Evolutionary conservation across 1,140 invertebrate genomes (phyloP).

Genomic region (Drosophila mauritiana): DNA sequence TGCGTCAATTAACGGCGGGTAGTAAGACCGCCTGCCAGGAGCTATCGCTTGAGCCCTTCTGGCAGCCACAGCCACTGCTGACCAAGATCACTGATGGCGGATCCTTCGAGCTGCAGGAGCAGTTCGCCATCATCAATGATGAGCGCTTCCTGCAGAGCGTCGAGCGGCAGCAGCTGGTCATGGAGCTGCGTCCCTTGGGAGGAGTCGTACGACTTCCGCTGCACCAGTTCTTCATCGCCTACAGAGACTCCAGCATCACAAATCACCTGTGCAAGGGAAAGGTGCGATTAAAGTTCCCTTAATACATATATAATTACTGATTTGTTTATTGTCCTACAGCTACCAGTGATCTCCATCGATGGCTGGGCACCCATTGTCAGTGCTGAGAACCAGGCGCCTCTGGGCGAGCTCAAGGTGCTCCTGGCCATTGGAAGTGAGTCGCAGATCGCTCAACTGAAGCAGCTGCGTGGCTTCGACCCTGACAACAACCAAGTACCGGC

Average conservation of each 20-base stretch:
- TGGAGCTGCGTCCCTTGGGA: slow-evolving; percentile 86
- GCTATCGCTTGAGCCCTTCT: slow-evolving; percentile 72
- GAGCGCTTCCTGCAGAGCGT: slow-evolving; percentile 86
- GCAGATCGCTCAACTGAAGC: slow-evolving; percentile 87
- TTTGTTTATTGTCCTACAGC: slow-evolving; percentile 63
- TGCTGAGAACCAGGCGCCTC: slow-evolving; percentile 81
- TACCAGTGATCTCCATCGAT: slow-evolving; percentile 87
- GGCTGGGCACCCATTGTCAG: slow-evolving; percentile 86
- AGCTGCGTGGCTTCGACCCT: slow-evolving; percentile 84
- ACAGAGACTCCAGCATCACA: slow-evolving; percentile 86
- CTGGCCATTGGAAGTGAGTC: slow-evolving; percentile 87
- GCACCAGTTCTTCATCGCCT: slow-evolving; percentile 87
- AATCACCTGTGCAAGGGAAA: slow-evolving; percentile 85
- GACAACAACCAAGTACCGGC: slow-evolving; percentile 43
- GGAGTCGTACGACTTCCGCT: slow-evolving; percentile 86
- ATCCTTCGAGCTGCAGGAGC: slow-evolving; percentile 79
- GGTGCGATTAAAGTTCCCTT: slow-evolving; percentile 29
- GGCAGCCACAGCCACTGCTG: slow-evolving; percentile 54
- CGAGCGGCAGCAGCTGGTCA: slow-evolving; percentile 86
- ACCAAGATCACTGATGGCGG: slow-evolving; percentile 17
- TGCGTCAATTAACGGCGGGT: slow-evolving; percentile 44
- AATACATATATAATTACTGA: too few species aligned
- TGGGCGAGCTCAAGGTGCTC: slow-evolving; percentile 86
- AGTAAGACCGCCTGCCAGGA: slow-evolving; percentile 42
- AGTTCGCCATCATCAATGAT: slow-evolving; percentile 86